Percentiles rank a stretch among this genome's conserved stretches.
phyloP scores from a whole-genome alignment of 2,888 invertebrate genomes.

The Julus scanicus region DNA sequence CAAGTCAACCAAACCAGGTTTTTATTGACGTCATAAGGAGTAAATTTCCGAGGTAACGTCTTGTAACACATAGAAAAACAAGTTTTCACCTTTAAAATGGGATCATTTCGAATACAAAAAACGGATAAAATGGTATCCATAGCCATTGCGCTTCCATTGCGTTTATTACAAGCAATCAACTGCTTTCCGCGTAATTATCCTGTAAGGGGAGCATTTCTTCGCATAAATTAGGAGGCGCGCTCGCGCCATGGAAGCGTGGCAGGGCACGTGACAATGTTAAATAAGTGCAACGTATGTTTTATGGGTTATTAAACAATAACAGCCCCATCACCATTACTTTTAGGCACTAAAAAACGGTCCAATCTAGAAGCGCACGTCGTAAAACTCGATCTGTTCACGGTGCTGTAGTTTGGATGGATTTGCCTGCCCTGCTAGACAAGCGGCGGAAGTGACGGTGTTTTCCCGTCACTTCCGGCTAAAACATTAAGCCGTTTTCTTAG shows the following conservation, averaged over 20 bases:
- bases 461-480: neutral
- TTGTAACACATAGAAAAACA: too few species aligned
- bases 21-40: too few species aligned
- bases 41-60: too few species aligned
- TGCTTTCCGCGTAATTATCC: neutral
- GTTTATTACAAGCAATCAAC: neutral
- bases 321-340: neutral
- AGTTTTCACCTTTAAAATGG: too few species aligned
- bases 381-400: neutral
- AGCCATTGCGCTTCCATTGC: too few species aligned
- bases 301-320: slow-evolving; percentile 1
- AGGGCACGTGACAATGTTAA: neutral
- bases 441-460: neutral
- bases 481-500: neutral
- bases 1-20: too few species aligned
- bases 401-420: neutral
- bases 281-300: neutral
- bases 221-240: neutral
- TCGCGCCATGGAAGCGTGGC: neutral
- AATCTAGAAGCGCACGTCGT: neutral
- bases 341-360: neutral
- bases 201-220: neutral
- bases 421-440: neutral
- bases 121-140: too few species aligned
- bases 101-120: too few species aligned